phyloP scores from a whole-genome alignment of 1,140 invertebrate genomes.

The Zaprionus kolodkinae region DNA sequence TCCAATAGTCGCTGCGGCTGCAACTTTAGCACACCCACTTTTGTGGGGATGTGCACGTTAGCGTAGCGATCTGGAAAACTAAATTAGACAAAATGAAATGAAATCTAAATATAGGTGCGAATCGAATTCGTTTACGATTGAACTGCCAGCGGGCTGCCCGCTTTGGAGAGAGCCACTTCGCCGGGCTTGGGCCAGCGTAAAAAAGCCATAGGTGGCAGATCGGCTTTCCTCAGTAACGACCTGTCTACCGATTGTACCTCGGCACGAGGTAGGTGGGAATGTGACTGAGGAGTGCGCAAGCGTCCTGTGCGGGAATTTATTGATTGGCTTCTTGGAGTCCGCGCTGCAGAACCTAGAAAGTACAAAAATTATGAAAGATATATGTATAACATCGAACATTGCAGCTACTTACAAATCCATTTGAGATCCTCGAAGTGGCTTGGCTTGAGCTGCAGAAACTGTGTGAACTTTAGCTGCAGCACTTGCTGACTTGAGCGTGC shows the following conservation, averaged over 20 bases:
- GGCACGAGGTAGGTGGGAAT: not conserved
- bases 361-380: not conserved
- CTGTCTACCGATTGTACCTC: constrained; percentile 39
- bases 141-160: constrained; percentile 86
- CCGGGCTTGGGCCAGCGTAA: constrained; percentile 86
- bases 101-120: not conserved
- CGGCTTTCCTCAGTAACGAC: constrained; percentile 15
- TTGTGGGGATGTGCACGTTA: constrained; percentile 86
- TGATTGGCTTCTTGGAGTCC: constrained; percentile 29
- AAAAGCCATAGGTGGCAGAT: constrained; percentile 83
- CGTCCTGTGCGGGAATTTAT: not conserved
- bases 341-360: constrained; percentile 2
- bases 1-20: constrained; percentile 52
- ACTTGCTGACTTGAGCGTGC: constrained; percentile 34
- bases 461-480: constrained; percentile 50
- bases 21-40: constrained; percentile 83
- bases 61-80: constrained; percentile 81
- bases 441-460: constrained; percentile 38
- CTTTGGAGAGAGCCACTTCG: constrained; percentile 86
- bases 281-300: constrained; percentile 26
- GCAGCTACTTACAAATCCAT: constrained; percentile 13
- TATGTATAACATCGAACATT: not conserved
- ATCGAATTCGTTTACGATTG: constrained; percentile 40
- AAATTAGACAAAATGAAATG: not conserved
- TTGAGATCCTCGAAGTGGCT: constrained; percentile 29